Conservation (phyloP, 1,140 invertebrate species). For the Drosophila bocki region DNA sequence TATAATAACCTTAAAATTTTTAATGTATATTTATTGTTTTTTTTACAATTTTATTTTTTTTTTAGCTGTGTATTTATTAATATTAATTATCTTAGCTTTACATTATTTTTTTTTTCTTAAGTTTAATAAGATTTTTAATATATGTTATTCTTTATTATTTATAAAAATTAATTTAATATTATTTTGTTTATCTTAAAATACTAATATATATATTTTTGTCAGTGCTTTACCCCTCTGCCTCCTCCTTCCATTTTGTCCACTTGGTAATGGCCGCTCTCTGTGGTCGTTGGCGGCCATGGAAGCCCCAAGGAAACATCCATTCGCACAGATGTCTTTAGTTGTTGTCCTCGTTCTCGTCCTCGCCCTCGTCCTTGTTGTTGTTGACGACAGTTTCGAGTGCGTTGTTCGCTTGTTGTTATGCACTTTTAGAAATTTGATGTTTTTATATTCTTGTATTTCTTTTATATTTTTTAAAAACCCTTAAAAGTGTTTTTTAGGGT, state of each 20-base stretch:
- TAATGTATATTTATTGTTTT: background rate
- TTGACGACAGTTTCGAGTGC: slow-evolving; percentile 40
- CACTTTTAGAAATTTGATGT: background rate
- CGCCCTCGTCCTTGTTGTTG: slow-evolving; percentile 35
- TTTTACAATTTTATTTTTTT: background rate
- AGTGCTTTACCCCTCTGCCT: slow-evolving; percentile 2
- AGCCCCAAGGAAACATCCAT: slow-evolving; percentile 70
- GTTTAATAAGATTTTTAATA: background rate
- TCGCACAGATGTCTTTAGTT: slow-evolving; percentile 66
- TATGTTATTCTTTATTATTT: background rate
- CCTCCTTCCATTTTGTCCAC: background rate
- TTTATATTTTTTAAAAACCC: too few relatives aligned
- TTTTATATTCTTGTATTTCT: too few relatives aligned
- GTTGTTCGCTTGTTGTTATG: slow-evolving; percentile 24
- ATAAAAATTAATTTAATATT: background rate
- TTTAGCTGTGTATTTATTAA: background rate
- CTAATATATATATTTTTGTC: background rate
- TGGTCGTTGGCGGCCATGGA: slow-evolving; percentile 58
- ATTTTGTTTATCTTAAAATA: background rate
- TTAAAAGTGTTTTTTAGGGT: too few relatives aligned
- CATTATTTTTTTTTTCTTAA: background rate
- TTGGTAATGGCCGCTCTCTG: slow-evolving; percentile 68
- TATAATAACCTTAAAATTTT: background rate
- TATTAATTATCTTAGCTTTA: background rate
- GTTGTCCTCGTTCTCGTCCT: slow-evolving; percentile 49